phyloP scores from a whole-genome alignment of 1,140 invertebrate genomes.

The Ridgeia piscesae region DNA sequence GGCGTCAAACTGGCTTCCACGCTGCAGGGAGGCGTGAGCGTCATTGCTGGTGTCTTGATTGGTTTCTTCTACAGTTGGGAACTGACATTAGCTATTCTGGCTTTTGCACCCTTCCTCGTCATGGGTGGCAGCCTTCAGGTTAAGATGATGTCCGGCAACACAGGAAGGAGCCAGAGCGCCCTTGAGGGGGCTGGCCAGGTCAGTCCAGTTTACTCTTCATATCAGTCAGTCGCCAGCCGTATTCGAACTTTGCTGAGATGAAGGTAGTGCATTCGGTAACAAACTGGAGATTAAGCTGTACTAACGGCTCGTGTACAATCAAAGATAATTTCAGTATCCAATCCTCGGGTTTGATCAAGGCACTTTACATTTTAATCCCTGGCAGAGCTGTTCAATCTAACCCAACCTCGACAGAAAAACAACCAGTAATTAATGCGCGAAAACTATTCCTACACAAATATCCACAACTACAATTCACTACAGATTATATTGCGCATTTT shows the following conservation, averaged over 20 bases:
- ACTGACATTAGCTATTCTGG: constrained; percentile 76
- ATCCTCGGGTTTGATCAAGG: too few relatives aligned
- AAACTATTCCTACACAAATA: too few relatives aligned
- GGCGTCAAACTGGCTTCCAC: constrained; percentile 57
- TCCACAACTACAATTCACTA: too few relatives aligned
- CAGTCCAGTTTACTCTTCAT: background rate
- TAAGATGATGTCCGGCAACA: constrained; percentile 66
- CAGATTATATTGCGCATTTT: too few relatives aligned
- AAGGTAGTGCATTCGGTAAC: background rate
- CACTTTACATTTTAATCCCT: too few relatives aligned
- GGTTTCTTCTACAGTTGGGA: constrained; percentile 81
- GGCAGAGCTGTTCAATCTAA: too few relatives aligned
- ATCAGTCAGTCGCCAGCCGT: background rate
- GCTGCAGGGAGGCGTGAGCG: constrained; percentile 57
- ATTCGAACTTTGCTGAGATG: background rate
- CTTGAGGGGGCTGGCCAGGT: constrained; percentile 30
- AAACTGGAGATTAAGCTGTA: background rate
- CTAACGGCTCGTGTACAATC: too few relatives aligned
- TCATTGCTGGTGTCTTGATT: constrained; percentile 68
- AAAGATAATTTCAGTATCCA: too few relatives aligned
- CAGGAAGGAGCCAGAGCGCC: constrained; percentile 33
- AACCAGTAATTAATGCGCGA: too few relatives aligned
- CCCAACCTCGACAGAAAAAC: too few relatives aligned
- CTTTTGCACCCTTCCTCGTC: constrained; percentile 74
- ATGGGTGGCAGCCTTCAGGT: constrained; percentile 74